A percentile compares a stretch with the other conserved stretches of the same genome.
phyloP scores from a whole-genome alignment of 2,113 vertebrate species.

The Brienomyrus brachyistius region DNA sequence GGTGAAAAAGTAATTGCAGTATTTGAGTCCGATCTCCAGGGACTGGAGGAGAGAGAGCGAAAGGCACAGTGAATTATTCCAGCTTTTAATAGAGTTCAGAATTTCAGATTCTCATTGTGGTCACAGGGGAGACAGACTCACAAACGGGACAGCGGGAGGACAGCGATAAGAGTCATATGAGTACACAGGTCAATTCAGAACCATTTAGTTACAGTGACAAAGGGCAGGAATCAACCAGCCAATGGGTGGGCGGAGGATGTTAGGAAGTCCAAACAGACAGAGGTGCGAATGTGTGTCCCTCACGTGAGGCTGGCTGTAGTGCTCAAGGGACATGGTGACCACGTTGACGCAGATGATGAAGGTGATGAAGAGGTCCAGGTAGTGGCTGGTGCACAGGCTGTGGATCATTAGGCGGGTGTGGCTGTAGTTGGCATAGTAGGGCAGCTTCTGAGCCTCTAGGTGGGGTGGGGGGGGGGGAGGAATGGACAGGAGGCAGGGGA shows the following conservation, averaged over 20 bases:
- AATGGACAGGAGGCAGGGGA: background rate
- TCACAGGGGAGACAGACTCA: background rate
- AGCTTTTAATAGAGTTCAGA: background rate
- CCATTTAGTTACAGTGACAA: background rate
- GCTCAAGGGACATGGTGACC: conserved; percentile 97
- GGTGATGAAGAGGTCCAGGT: conserved; percentile 98
- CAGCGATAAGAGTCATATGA: background rate
- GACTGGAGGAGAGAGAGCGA: conserved; percentile 60
- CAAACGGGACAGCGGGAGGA: background rate
- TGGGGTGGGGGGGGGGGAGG: background rate
- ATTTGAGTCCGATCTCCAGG: conserved; percentile 89
- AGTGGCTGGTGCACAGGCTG: conserved; percentile 94
- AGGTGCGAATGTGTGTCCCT: conserved; percentile 39
- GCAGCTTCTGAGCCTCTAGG: conserved; percentile 87
- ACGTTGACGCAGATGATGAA: conserved; percentile 98
- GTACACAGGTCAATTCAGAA: background rate
- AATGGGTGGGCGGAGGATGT: background rate
- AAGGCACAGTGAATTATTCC: background rate
- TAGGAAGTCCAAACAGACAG: background rate
- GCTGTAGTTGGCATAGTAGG: conserved; percentile 87
- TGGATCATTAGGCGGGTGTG: conserved; percentile 86
- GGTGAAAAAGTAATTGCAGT: conserved; percentile 98
- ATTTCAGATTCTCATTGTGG: background rate
- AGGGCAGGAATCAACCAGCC: background rate
- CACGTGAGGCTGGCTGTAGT: conserved; percentile 91